Evolutionary conservation across 2,113 vertebrate species (phyloP), one percentile per base, ranked within the genome.

Genomic region (Marmota flaviventris): DNA sequence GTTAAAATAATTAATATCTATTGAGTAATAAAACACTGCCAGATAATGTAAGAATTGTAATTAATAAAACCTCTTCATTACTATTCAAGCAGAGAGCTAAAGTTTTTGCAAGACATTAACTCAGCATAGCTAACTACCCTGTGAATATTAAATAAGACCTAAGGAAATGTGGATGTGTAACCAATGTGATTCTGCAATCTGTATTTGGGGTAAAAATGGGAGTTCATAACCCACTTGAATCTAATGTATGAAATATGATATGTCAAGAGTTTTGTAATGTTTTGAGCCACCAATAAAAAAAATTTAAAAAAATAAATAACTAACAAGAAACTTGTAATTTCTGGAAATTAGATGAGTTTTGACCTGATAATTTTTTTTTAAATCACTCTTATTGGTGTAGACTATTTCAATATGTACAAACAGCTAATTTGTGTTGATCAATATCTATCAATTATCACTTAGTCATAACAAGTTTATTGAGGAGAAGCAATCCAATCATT

Each of bases 1-100:
- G 78, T 86, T 39, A 67, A 63, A 93, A 78, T 92, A 79, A 95
- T 69, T 65, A 25, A 34, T 85, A 73, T 79, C 17, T 17, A n/a
- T 4, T 77, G 45, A 91, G 27, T 78, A 88, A 73, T 67, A 93
- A 75, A 56, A 89, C 37, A 8, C 17, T 75, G 9, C 5, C 77
- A 83, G 34, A 65, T 65, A 58, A 91, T 89, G 53, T 8, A 93
- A 81, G 45, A 91, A 78, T 48, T 76, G 8, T 63, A 94, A 63
- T 77, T 94, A 90, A 45, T 56, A 86, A 81, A 39, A 73, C 8
- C 4, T 61, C 65, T 85, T 34, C 18, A 27, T 63, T 65, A 48
- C 83, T 72, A 78, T 86, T 94, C 39, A 96, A 39, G 24, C 56
- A 78, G 45, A 91, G 48, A 96, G 39, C 56, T 85, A 73, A 94